phyloP scores from a whole-genome alignment of 2,113 vertebrate species.

The Chlorocebus sabaeus region DNA sequence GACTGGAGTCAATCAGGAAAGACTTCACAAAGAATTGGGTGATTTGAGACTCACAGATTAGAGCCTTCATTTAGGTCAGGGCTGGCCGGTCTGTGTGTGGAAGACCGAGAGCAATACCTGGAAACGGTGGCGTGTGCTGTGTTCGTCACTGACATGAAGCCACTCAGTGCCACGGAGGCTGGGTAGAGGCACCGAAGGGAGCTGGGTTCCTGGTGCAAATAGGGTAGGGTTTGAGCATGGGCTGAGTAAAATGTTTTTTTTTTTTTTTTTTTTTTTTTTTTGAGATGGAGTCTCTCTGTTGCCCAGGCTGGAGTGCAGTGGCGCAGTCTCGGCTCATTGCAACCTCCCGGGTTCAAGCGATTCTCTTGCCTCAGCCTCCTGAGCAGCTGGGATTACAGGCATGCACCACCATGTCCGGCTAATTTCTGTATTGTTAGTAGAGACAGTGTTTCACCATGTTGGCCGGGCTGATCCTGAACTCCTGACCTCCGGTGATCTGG shows the following conservation, averaged over 20 bases:
- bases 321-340: too few species aligned
- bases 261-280: too few species aligned
- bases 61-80: neutral
- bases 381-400: too few species aligned
- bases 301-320: too few species aligned
- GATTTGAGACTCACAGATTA: neutral
- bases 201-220: neutral
- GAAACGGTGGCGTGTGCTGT: rapidly evolving
- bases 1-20: neutral
- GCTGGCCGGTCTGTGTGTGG: neutral
- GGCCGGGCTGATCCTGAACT: too few species aligned
- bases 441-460: too few species aligned
- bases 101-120: rapidly evolving
- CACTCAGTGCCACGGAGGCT: neutral
- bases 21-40: neutral
- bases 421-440: too few species aligned
- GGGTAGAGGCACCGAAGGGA: neutral
- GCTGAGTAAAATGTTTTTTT: neutral
- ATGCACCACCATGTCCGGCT: too few species aligned
- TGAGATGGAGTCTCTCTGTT: too few species aligned
- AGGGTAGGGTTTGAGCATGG: neutral
- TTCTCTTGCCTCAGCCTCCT: too few species aligned
- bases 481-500: too few species aligned
- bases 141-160: neutral
- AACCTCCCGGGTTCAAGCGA: too few species aligned